phyloP scores from a whole-genome alignment of 2,113 vertebrate species.

The Triplophysa tibetana region DNA sequence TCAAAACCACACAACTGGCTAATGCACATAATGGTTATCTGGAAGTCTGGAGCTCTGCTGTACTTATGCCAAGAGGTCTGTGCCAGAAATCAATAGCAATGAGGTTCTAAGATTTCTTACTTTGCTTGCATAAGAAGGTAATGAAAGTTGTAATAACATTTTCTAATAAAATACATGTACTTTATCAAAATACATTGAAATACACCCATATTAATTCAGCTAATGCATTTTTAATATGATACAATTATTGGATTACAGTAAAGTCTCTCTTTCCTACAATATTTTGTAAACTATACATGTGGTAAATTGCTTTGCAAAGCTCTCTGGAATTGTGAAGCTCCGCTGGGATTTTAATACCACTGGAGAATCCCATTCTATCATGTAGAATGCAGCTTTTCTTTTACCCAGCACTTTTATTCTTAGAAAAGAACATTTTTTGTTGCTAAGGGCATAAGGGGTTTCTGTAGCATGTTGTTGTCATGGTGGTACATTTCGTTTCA shows the following conservation, averaged over 20 bases:
- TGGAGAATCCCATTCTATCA: background rate
- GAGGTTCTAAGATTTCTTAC: slow-evolving; percentile 4
- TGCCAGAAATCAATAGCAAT: slow-evolving; percentile 16
- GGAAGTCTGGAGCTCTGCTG: slow-evolving; percentile 33
- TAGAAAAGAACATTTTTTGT: background rate
- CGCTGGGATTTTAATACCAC: background rate
- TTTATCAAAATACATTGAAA: background rate
- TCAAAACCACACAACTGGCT: slow-evolving; percentile 27
- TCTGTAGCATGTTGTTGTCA: background rate
- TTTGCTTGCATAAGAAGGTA: slow-evolving; percentile 22
- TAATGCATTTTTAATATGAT: background rate
- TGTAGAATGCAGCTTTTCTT: background rate
- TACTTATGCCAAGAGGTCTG: slow-evolving; percentile 14
- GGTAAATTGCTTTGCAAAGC: background rate
- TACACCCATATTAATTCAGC: background rate
- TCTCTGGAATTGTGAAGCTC: background rate
- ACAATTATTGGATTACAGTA: background rate
- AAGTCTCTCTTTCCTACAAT: too few species aligned
- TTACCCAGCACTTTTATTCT: background rate
- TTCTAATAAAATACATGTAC: background rate
- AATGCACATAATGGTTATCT: slow-evolving; percentile 52
- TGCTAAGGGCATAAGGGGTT: background rate
- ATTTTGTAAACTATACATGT: too few species aligned
- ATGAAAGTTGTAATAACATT: background rate
- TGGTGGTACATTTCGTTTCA: too few species aligned